phyloP scores from a whole-genome alignment of 2,888 invertebrate species.

The Drosophila paranaensis region DNA sequence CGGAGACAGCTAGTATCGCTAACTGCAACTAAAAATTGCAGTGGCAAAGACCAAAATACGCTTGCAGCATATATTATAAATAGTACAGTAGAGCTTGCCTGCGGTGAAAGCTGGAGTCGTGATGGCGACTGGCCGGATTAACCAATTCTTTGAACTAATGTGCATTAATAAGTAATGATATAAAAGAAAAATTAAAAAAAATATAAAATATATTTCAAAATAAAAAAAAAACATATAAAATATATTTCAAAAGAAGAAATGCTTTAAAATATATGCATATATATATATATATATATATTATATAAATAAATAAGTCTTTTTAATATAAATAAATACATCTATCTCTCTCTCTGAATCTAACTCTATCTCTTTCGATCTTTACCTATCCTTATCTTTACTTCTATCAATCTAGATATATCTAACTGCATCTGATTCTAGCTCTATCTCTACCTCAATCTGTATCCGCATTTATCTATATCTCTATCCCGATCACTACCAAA shows the following conservation, averaged over 20 bases:
- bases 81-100: neutral
- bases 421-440: neutral
- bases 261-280: too few relatives aligned
- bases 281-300: too few relatives aligned
- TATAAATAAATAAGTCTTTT: too few relatives aligned
- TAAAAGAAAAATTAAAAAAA: too few relatives aligned
- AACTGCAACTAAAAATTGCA: slow-evolving; percentile 1
- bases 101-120: too few relatives aligned
- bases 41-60: neutral
- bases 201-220: too few relatives aligned
- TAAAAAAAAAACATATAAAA: too few relatives aligned
- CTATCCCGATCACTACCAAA: neutral
- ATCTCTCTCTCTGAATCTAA: neutral
- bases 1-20: neutral
- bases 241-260: too few relatives aligned
- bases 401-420: neutral
- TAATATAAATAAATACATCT: too few relatives aligned
- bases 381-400: neutral
- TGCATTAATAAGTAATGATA: too few relatives aligned
- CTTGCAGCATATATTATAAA: neutral
- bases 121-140: too few relatives aligned
- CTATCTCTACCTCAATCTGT: neutral
- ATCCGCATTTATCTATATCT: neutral
- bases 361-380: neutral
- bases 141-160: too few relatives aligned